These are phyloP conservation scores for Osmoderma eremita DNA, from an alignment of 2,888 invertebrate genomes.

Conservation along the genomic window DNA sequence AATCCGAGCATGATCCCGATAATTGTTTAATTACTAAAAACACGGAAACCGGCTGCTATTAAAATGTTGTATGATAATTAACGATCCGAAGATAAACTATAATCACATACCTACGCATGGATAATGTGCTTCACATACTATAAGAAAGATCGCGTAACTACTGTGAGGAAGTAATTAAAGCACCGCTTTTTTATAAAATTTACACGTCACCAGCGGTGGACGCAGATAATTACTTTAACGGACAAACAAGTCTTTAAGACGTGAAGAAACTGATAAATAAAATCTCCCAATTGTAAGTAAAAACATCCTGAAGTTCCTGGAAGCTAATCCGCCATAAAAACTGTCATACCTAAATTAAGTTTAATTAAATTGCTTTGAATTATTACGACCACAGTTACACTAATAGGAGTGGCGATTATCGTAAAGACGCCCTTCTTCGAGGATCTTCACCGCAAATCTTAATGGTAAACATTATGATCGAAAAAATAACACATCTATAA, in stretches of 20 bases:
- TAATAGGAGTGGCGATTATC: not conserved
- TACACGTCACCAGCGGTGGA: not conserved
- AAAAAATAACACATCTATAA: not conserved
- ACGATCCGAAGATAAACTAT: slow-evolving; percentile 4
- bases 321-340: slow-evolving; percentile 4
- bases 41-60: slow-evolving; percentile 11
- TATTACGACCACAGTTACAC: not conserved
- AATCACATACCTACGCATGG: not conserved
- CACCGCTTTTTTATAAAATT: not conserved
- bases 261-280: not conserved
- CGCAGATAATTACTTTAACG: not conserved
- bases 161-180: slow-evolving; percentile 14
- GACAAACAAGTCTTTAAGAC: not conserved
- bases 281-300: no score
- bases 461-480: not conserved
- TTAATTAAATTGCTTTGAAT: slow-evolving; percentile 10
- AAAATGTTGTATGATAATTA: slow-evolving; percentile 16
- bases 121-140: not conserved
- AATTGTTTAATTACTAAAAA: slow-evolving; percentile 15
- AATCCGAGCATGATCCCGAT: slow-evolving; percentile 5
- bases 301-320: not conserved
- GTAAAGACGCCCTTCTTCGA: no score
- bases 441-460: not conserved
- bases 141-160: slow-evolving; percentile 1
- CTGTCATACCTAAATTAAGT: not conserved